Evolutionary conservation across 2,888 invertebrate species (phyloP), one percentile per base, ranked within the genome.

Genomic region (Tenodera sinensis): DNA sequence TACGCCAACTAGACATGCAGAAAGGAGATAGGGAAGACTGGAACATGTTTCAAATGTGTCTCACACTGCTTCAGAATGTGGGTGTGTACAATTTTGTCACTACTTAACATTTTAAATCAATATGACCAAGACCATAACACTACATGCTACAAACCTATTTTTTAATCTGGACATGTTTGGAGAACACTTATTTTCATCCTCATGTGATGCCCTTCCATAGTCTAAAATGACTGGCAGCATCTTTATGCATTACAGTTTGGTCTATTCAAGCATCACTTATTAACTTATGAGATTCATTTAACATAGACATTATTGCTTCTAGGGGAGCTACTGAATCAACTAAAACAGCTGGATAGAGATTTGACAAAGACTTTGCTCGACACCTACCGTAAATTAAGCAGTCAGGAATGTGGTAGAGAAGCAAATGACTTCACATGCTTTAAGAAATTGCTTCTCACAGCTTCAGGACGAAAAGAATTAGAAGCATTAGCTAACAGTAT

Each of bases 331-430:
- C 93, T 96, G 90, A 93, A 95, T 90, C 95, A 96, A 91, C 92
- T 96, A 9, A 95, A 96, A 90, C 95, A 96, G 91, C 94, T 97
- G 90, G 97, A 97, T 92, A 95, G 95, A 91, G 94, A 94, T 81
- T 92, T 97, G 28, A 94, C 95, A 1, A 93, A 93, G n/a, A 95
- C 94, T 87, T 94, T 96, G 90, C 92, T 94, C 89, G 93, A 95
- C 91, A 92, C 93, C 28, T 94, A 94, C 89, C 91, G 93, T 92
- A 93, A 92, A 91, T 34, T 87, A 28, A 83, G 27, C 27, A 28
- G 14, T 83, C 90, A 93, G 28, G 91, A 92, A 88, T 92, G 90
- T 90, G 90, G 92, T 27, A 91, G 91, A 71, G 90, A 91, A 14
- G 92, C 92, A 14, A 88, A 88, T 27, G 92, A 92, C 14, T 93